Base-by-base conservation (phyloP, 2,797 vertebrate species). In the Sandelia bainsii region DNA sequence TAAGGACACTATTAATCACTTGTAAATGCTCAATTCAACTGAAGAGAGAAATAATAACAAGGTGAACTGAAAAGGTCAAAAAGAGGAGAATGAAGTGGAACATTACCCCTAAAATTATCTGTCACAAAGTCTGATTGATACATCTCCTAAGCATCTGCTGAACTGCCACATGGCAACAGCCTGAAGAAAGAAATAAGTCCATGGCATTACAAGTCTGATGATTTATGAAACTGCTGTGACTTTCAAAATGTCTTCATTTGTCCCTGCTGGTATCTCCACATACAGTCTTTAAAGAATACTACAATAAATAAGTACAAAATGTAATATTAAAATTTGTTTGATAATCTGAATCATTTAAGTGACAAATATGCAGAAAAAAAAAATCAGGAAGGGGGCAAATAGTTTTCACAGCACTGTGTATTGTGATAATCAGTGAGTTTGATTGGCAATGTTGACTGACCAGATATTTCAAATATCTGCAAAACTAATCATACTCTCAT, bases 231-330 rank as follows among this genome's bases (percentile, higher is more conserved):
- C 23, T 19, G 7, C 52, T 54, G 46, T 25, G 20, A 56, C 20
- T 42, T 72, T 57, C n/a, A 42, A 29, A 42, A 40, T n/a, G 22
- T 57, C 40, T 56, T 17, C 10, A 66, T 60, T 60, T 42, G 22
- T 25, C 60, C 13, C 19, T 27, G 25, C 12, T 5, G 19, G 29
- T 23, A 12, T 16, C 37, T 23, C 23, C 23, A 25, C 12, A 29
- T 48, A 12, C 1, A 1, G 8, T 11, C 2, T 34, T 17, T n/a
- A 62, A 40, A 8, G 4, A 32, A 44, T 2, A 58, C 5, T n/a
- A n/a, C 19, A 29, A 48, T 19, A 25, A 50, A 34, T 9, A 34
- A 34, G 9, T 34, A 9, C 5, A 29, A 29, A 29, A 34, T 32
- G 29, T 6, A 32, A 32, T 32, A 32, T 32, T 32, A 32, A 32